Conservation (phyloP, 1,140 invertebrate species). For the Phocides pigmalion region DNA sequence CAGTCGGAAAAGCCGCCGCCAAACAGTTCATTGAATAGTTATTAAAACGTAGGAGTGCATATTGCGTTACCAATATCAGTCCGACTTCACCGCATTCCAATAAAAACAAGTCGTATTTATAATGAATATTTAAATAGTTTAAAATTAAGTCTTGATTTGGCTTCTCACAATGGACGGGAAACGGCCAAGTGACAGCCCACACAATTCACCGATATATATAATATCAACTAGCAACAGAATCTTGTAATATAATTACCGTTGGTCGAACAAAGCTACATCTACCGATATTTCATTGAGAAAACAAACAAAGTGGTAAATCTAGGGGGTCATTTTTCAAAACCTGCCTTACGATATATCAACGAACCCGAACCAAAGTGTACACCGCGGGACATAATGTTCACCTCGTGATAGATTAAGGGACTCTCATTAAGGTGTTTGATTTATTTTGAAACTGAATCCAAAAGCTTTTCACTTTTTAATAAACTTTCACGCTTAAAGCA, state of each 20-base stretch:
- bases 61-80: too few species aligned
- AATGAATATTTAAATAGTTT: too few species aligned
- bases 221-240: not conserved
- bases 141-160: too few species aligned
- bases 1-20: too few species aligned
- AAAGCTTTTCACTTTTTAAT: not conserved
- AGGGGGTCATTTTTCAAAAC: constrained; percentile 20
- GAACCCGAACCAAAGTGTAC: constrained; percentile 12
- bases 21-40: too few species aligned
- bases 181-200: too few species aligned
- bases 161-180: too few species aligned
- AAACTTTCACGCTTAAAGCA: too few species aligned
- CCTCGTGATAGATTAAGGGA: not conserved
- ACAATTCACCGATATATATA: too few species aligned
- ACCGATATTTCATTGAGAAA: constrained; percentile 9
- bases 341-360: constrained; percentile 21
- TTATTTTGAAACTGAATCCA: not conserved
- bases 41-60: too few species aligned
- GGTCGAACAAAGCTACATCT: not conserved
- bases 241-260: not conserved
- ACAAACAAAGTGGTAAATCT: constrained; percentile 23
- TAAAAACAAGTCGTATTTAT: too few species aligned
- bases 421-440: not conserved
- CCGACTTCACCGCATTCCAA: too few species aligned
- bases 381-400: constrained; percentile 3